phyloP scores from a whole-genome alignment of 2,888 invertebrate species.

The Anthophora plumipes region DNA sequence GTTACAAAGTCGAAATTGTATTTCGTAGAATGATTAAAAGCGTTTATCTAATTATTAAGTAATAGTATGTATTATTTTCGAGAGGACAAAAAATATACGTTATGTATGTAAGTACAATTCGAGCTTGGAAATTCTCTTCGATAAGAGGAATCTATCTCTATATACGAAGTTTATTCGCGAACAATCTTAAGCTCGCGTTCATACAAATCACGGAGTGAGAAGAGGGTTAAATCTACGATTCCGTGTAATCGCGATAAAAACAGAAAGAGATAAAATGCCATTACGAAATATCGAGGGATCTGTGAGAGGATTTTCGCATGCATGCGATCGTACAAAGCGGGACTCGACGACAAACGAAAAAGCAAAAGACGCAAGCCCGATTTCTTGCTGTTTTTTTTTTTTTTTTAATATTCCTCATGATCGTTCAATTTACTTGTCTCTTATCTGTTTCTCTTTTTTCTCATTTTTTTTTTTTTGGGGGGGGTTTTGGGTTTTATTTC shows the following conservation, averaged over 20 bases:
- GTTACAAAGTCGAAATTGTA: background rate
- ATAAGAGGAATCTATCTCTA: background rate
- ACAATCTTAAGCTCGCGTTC: conserved; percentile 9
- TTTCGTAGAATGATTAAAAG: background rate
- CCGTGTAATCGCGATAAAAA: background rate
- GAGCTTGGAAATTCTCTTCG: background rate
- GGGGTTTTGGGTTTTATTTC: conserved; percentile 25
- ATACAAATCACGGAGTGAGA: background rate
- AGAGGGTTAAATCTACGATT: background rate
- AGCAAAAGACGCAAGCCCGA: conserved; percentile 45
- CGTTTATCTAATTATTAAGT: background rate
- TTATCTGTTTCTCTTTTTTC: background rate
- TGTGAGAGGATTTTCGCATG: conserved; percentile 7
- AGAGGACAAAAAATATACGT: background rate
- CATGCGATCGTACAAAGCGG: conserved; percentile 41
- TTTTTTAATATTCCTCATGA: background rate
- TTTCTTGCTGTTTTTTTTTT: conserved; percentile 24
- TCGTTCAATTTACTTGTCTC: conserved; percentile 23
- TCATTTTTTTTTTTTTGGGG: background rate
- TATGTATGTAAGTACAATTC: conserved; percentile 8
- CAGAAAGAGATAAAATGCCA: background rate
- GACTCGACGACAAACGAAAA: conserved; percentile 50
- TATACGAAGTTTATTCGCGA: background rate
- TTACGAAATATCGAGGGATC: conserved; percentile 23
- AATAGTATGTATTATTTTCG: background rate